Evolutionary conservation across 1,140 invertebrate species (phyloP).

Genomic region (Drosophila elegans): DNA sequence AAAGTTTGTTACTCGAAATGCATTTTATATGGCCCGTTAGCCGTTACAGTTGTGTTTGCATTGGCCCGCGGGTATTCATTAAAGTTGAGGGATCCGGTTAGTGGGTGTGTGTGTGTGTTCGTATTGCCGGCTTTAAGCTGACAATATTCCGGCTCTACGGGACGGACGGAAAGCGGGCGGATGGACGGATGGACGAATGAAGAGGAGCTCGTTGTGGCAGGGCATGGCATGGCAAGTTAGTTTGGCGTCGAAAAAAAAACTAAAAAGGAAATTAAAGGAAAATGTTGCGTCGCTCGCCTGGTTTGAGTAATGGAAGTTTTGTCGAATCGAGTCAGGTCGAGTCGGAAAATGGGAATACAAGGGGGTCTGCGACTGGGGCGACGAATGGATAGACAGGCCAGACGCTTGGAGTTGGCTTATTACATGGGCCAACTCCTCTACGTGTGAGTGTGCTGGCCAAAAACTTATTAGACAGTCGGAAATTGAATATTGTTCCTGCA

Average conservation of each 20-base stretch:
- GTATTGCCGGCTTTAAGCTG: constrained; percentile 61
- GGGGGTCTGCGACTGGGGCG: constrained; percentile 18
- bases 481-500: constrained; percentile 80
- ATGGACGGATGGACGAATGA: not conserved
- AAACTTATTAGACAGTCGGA: constrained; percentile 82
- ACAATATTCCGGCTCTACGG: constrained; percentile 44
- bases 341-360: not conserved
- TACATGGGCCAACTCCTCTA: constrained; percentile 57
- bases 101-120: constrained; percentile 23
- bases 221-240: constrained; percentile 52
- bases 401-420: constrained; percentile 68
- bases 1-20: constrained; percentile 79
- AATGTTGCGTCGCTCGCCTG: constrained; percentile 64
- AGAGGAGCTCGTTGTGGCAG: constrained; percentile 16
- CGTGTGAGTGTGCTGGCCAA: constrained; percentile 57
- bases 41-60: constrained; percentile 72
- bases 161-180: constrained; percentile 3
- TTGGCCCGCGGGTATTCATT: constrained; percentile 72
- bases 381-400: constrained; percentile 47
- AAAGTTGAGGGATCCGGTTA: constrained; percentile 48
- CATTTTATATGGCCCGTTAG: constrained; percentile 78
- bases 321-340: constrained; percentile 17
- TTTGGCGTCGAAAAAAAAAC: constrained; percentile 62
- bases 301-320: constrained; percentile 80
- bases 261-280: constrained; percentile 82